Base-by-base conservation (phyloP, 2,113 vertebrate genomes). In the Calypte anna region DNA sequence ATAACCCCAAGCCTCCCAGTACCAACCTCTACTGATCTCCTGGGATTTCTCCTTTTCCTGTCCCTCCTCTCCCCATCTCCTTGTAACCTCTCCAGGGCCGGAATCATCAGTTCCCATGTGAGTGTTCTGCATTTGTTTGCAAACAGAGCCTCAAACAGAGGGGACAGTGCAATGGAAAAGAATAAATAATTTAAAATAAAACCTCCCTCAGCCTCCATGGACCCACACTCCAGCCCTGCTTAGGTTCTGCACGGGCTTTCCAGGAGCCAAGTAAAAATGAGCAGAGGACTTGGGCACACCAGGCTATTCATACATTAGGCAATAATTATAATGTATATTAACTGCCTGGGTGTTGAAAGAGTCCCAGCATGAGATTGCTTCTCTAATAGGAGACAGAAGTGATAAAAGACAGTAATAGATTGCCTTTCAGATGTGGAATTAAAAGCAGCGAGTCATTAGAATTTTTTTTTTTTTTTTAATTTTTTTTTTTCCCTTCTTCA, bases 351-450 rank as follows among this genome's bases (percentile, higher is more conserved):
- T 89, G 90, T 90, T 91, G 93, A 94, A 90, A 94, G 95, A 96
- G 72, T 54, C 85, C 63, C 96, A 94, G 91, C 92, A 69, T 70
- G 90, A 92, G 86, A 83, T n/a, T 93, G 86, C 88, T 87, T 81
- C 90, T 93, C 88, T 89, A 95, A 86, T 64, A 91, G 88, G 68
- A 95, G 93, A 90, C 90, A 95, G 90, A 94, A 94, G 72, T 74
- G 91, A 97, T 93, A 96, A 97, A 96, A 96, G 92, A 93, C 82
- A 91, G 90, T 92, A 94, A 95, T 91, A 93, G 83, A 82, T 93
- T 95, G 31, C 86, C 88, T 95, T 95, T 96, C 95, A 95, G 63
- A 90, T 96, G 94, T 94, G 88, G 94, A 97, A 97, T 96, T 95
- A 94, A 96, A 97, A 95, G 70, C 94, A 91, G 90, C 87, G 54